A percentile compares a stretch with the other conserved stretches of the same genome.
Conservation (phyloP, 1,140 invertebrate genomes). For the Aradophagus sp. region DNA sequence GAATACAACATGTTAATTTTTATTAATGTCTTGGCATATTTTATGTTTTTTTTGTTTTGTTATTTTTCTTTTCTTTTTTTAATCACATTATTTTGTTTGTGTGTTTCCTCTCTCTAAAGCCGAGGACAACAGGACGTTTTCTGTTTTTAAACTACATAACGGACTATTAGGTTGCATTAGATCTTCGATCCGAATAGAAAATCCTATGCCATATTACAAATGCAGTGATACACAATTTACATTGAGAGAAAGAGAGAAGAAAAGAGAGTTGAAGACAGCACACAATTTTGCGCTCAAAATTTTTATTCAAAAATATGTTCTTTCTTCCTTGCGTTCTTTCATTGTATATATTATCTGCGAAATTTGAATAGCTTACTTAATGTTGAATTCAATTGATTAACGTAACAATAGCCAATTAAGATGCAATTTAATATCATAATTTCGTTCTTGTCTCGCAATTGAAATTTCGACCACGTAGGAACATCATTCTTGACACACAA, state of each 20-base stretch:
- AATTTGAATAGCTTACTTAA: slow-evolving; percentile 4
- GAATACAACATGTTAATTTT: slow-evolving; percentile 34
- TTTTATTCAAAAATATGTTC: slow-evolving; percentile 46
- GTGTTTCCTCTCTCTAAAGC: slow-evolving; percentile 37
- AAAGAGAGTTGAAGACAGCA: slow-evolving; percentile 43
- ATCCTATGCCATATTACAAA: slow-evolving; percentile 51
- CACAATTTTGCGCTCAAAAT: slow-evolving; percentile 41
- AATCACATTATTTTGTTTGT: slow-evolving; percentile 47
- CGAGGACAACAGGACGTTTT: slow-evolving; percentile 54
- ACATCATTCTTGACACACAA: slow-evolving; percentile 10
- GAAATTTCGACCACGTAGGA: slow-evolving; percentile 20
- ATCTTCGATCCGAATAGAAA: slow-evolving; percentile 56
- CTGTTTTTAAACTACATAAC: slow-evolving; percentile 52
- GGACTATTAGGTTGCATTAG: slow-evolving; percentile 51
- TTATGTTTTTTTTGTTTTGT: slow-evolving; percentile 11
- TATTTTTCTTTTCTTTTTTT: too few species aligned
- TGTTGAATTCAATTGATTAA: background rate
- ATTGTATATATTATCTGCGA: slow-evolving; percentile 13
- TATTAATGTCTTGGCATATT: slow-evolving; percentile 38
- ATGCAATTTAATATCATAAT: slow-evolving; percentile 15
- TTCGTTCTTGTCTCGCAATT: slow-evolving; percentile 18
- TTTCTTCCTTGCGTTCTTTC: slow-evolving; percentile 1
- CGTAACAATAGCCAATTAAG: slow-evolving; percentile 6
- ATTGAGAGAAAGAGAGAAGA: slow-evolving; percentile 47
- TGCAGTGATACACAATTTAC: slow-evolving; percentile 54